Percentiles rank a stretch among this genome's conserved stretches.
Evolutionary conservation across 2,888 invertebrate species (phyloP).

Genomic region (Aphidoletes aphidimyza): DNA sequence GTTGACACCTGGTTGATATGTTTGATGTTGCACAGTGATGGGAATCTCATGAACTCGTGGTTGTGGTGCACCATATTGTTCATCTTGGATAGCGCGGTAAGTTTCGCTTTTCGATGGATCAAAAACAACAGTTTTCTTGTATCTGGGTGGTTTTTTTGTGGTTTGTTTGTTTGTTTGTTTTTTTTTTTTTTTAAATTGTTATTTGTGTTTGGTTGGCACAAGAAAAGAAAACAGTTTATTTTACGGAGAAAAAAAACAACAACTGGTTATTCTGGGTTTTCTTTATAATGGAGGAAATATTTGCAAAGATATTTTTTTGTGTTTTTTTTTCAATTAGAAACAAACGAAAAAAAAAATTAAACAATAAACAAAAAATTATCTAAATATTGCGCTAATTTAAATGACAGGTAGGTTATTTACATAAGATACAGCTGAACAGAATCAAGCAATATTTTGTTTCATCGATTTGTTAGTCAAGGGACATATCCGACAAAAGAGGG

Average conservation of each 20-base stretch:
- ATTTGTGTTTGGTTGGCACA: slow-evolving; percentile 49
- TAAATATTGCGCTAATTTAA: no score
- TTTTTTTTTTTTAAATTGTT: slow-evolving; percentile 55
- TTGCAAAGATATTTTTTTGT: no score
- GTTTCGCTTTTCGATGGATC: slow-evolving; percentile 91
- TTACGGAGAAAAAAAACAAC: slow-evolving; percentile 32
- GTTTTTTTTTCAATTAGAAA: no score
- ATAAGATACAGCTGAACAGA: no score
- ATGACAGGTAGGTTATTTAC: no score
- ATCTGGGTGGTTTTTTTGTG: slow-evolving; percentile 63
- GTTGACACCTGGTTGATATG: slow-evolving; percentile 74
- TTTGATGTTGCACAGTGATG: slow-evolving; percentile 78
- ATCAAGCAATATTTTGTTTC: no score
- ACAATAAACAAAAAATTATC: no score
- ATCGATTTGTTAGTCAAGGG: no score
- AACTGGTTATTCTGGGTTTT: slow-evolving; percentile 12
- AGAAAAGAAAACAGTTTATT: background rate
- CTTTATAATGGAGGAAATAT: no score
- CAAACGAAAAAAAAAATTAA: no score
- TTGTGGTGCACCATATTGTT: slow-evolving; percentile 71
- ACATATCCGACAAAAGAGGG: no score
- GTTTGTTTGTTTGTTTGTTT: background rate
- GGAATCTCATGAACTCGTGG: slow-evolving; percentile 76
- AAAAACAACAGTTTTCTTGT: slow-evolving; percentile 79
- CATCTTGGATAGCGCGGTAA: slow-evolving; percentile 86